Evolutionary conservation across 2,888 invertebrate species (phyloP).

Genomic region (Xiphydria camelus): DNA sequence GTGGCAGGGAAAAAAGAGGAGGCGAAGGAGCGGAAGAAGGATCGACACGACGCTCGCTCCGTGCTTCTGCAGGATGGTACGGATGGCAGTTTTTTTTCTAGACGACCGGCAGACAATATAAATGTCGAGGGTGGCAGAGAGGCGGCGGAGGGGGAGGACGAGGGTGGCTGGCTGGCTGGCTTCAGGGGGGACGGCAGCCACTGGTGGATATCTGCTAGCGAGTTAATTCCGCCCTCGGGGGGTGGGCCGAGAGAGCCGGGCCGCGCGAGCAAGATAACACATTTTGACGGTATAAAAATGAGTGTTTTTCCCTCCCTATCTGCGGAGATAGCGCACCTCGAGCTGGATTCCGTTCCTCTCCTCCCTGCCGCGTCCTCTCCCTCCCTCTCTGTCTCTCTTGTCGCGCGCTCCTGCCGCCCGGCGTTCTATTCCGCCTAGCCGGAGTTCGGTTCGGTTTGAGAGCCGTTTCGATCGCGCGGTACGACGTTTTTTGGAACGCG

Average conservation of each 20-base stretch:
- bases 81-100: conserved; percentile 5
- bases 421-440: conserved; percentile 1
- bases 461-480: not conserved
- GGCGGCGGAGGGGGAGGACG: conserved; percentile 13
- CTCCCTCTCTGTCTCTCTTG: not conserved
- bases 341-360: conserved; percentile 30
- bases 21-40: too few species aligned
- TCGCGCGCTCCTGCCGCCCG: not conserved
- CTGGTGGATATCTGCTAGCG: conserved; percentile 49
- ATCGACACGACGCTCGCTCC: not conserved
- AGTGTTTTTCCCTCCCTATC: conserved; percentile 57
- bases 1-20: too few species aligned
- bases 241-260: conserved; percentile 27
- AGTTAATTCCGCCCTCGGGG: conserved; percentile 54
- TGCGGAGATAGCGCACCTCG: conserved; percentile 51
- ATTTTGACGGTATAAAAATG: conserved; percentile 59
- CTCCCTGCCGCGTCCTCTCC: conserved; percentile 2
- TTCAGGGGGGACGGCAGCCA: conserved; percentile 9
- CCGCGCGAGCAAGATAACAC: conserved; percentile 54
- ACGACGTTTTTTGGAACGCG: conserved; percentile 16
- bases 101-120: conserved; percentile 45
- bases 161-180: conserved; percentile 3
- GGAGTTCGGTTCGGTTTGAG: too few species aligned
- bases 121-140: conserved; percentile 31
- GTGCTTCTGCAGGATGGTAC: not conserved